These are phyloP conservation scores for Thecocarcelia acutangulata DNA, from an alignment of 2,888 invertebrate species.

Conservation along the genomic window DNA sequence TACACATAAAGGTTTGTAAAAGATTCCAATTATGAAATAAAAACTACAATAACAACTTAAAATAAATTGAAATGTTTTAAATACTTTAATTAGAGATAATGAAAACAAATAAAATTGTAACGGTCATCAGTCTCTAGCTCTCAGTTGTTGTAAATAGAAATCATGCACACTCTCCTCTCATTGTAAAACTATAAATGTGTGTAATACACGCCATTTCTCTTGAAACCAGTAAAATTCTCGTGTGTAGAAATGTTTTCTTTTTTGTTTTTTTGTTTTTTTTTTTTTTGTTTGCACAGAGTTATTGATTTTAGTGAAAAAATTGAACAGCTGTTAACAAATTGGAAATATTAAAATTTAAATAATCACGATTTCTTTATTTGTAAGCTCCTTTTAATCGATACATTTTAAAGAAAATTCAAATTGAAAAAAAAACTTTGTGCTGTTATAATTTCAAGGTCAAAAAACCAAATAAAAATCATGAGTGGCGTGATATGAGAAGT, in stretches of 20 bases:
- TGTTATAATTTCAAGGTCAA: constrained; percentile 29
- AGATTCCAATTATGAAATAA: constrained; percentile 1
- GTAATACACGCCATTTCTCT: too few species aligned
- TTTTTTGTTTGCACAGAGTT: too few species aligned
- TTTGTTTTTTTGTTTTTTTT: too few species aligned
- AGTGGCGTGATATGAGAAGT: constrained; percentile 9
- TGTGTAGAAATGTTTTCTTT: too few species aligned
- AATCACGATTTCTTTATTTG: too few species aligned
- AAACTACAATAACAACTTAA: constrained; percentile 16
- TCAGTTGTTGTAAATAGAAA: not conserved
- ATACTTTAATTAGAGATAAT: constrained; percentile 12
- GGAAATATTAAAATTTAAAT: too few species aligned
- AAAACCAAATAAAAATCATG: not conserved
- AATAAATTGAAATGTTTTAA: constrained; percentile 26
- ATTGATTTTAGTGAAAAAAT: too few species aligned
- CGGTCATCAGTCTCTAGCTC: constrained; percentile 27
- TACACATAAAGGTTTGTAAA: constrained; percentile 44
- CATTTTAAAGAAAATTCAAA: too few species aligned
- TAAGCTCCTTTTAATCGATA: too few species aligned
- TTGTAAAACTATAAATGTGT: not conserved
- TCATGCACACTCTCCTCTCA: not conserved
- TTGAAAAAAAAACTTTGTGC: constrained; percentile 1
- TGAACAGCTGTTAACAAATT: too few species aligned
- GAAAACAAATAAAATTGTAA: constrained; percentile 46
- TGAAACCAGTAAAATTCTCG: too few species aligned